Percentiles rank a stretch among this genome's conserved stretches.
Evolutionary conservation across 2,888 invertebrate species (phyloP).

Genomic region (Rhodophaea formosa): DNA sequence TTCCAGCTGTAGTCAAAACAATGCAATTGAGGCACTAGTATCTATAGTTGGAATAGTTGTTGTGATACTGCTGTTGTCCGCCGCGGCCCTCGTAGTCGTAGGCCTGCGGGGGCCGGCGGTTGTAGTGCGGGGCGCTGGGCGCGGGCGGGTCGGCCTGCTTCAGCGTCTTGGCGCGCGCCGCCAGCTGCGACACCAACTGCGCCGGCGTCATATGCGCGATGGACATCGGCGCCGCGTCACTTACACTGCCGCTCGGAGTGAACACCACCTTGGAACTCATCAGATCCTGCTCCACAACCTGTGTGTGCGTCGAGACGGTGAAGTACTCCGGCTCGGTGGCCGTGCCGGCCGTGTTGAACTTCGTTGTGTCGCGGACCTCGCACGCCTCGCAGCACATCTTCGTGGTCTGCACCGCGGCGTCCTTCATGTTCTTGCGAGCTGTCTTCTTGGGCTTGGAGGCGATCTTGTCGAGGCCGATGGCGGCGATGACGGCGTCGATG

Average conservation of each 20-base stretch:
- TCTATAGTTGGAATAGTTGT: conserved; percentile 43
- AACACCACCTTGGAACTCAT: conserved; percentile 65
- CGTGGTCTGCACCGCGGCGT: conserved; percentile 64
- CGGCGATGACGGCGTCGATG: conserved; percentile 59
- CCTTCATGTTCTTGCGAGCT: conserved; percentile 49
- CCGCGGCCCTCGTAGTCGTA: conserved; percentile 47
- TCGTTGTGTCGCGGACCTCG: conserved; percentile 60
- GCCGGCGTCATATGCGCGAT: conserved; percentile 74
- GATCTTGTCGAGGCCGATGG: conserved; percentile 56
- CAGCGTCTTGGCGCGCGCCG: conserved; percentile 70
- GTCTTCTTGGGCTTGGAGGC: conserved; percentile 58
- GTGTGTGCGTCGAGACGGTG: conserved; percentile 59
- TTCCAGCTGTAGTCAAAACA: neutral
- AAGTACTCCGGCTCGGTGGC: conserved; percentile 54
- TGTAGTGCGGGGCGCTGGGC: conserved; percentile 32
- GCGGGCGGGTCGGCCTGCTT: conserved; percentile 51
- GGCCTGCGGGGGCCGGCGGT: conserved; percentile 33
- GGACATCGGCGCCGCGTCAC: conserved; percentile 60
- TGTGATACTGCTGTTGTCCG: conserved; percentile 46
- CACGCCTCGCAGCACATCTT: conserved; percentile 67
- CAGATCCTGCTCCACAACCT: conserved; percentile 69
- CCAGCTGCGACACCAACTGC: conserved; percentile 70
- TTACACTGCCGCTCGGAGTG: conserved; percentile 59
- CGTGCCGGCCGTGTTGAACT: conserved; percentile 42
- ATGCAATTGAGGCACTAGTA: conserved; percentile 34